Base-by-base conservation (phyloP, 2,888 invertebrate genomes). In the Nomada fabriciana region DNA sequence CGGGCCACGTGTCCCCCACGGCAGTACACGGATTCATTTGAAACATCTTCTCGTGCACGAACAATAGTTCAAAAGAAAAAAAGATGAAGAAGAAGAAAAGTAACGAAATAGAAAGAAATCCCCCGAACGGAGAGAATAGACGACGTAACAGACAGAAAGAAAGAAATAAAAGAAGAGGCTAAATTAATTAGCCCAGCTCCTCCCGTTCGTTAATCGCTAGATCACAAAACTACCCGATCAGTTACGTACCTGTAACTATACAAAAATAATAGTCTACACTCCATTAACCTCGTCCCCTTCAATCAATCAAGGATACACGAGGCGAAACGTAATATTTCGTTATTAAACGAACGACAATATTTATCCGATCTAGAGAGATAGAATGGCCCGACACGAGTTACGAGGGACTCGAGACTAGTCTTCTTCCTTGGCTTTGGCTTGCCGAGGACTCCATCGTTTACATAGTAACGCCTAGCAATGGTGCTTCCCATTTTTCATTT, bases 1-100 rank as follows among this genome's bases (percentile, higher is more conserved):
- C 81, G 75, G 75, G 72, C 61, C 82, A 80, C 74, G 72, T 65
- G 75, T 85, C 77, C 61, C 81, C 85, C 77, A 63, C 75, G 81
- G 76, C 86, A 85, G 73, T 85, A 73, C 63, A 47, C 75, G 67
- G 68, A 61, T 75, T 36, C 7, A 15, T 52, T 55, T 20, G 15
- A 53, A 29, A 15, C 23, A 2, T 5, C 50, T 25, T 47, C 61
- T 50, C 63, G 63, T 43, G 36, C 18, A 47, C 63, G 25, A 50
- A 57, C 29, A 77, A n/a, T 50, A 18, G 65, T 72, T 43, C n/a
- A 23, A 43, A 23, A 3, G 23, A 50, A 59, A 23, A 2, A 36
- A 50, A 25, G 10, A 42, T 2, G 3, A 50, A 53, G 23, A 15
- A 64, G 20, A 13, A 13, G 20, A 25, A 36, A 53, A 64, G 50